Evolutionary conservation across 2,113 vertebrate species (phyloP), one percentile per base, ranked within the genome.

Genomic region (Clupea harengus): DNA sequence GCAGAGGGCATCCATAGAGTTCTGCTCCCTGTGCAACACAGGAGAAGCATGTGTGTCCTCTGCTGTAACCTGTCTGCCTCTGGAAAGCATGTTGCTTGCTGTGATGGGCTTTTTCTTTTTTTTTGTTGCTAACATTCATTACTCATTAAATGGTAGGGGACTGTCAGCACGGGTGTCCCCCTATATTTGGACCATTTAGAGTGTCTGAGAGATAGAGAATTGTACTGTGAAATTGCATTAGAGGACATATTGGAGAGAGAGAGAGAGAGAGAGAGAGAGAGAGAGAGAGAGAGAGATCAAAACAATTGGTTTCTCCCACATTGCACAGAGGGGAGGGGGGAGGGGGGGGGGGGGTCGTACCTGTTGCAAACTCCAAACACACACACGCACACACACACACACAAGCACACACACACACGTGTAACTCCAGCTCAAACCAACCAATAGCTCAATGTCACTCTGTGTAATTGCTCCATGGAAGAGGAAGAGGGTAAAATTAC

Each of bases 381-480:
- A n/a, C n/a, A n/a, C n/a, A n/a, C n/a, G n/a, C n/a, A n/a, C n/a
- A n/a, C n/a, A n/a, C n/a, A n/a, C n/a, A n/a, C n/a, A n/a, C n/a
- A n/a, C n/a, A n/a, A n/a, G n/a, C n/a, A n/a, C n/a, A n/a, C n/a
- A n/a, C n/a, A n/a, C n/a, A n/a, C n/a, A n/a, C n/a, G n/a, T n/a
- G n/a, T n/a, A 60, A 60, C 54, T 60, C 54, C 54, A 60, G 54
- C 54, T 60, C 54, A 60, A 60, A 60, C 54, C 54, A 60, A 60
- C 54, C 20, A 60, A 60, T 60, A 60, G 54, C 82, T 57, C 39
- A 60, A 80, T 75, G 46, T 3, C 75, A 32, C 54, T 78, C 84
- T 84, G 39, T 80, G 80, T 86, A 78, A 82, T 54, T 83, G 78
- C 45, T 84, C n/a, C 45, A 39, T 22, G 57, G 83, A 82, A 86